Conservation (phyloP, 2,797 vertebrate genomes). For the Vespertilio murinus region DNA sequence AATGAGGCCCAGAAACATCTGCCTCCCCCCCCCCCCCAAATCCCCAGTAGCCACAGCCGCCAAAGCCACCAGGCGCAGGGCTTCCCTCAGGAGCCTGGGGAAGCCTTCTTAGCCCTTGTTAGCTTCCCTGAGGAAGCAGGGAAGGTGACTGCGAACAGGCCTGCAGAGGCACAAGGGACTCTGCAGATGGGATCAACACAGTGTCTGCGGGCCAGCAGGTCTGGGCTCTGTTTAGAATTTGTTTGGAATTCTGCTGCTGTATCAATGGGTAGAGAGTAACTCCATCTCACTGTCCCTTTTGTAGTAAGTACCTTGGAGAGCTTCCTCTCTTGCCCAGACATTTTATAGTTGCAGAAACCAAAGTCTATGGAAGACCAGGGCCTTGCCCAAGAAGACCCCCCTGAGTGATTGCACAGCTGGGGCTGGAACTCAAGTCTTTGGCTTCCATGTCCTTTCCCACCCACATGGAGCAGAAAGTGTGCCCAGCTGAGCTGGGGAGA, state of each 20-base stretch:
- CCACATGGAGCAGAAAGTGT: neutral
- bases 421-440: neutral
- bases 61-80: neutral
- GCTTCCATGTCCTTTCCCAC: neutral
- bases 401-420: neutral
- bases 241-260: neutral
- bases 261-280: neutral
- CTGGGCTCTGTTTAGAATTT: neutral
- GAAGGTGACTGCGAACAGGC: neutral
- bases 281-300: neutral
- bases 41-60: neutral
- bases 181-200: neutral
- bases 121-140: neutral
- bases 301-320: neutral
- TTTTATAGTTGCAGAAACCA: neutral
- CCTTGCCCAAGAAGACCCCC: neutral
- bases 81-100: neutral
- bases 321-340: neutral
- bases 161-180: neutral
- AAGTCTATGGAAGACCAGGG: neutral
- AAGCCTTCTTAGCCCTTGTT: neutral
- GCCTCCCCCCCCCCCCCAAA: slow-evolving; percentile 30
- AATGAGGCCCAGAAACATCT: slow-evolving; percentile 68
- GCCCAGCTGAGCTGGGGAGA: neutral
- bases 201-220: neutral